phyloP scores from a whole-genome alignment of 23 tunicate genomes.

The Diplosoma virens region DNA sequence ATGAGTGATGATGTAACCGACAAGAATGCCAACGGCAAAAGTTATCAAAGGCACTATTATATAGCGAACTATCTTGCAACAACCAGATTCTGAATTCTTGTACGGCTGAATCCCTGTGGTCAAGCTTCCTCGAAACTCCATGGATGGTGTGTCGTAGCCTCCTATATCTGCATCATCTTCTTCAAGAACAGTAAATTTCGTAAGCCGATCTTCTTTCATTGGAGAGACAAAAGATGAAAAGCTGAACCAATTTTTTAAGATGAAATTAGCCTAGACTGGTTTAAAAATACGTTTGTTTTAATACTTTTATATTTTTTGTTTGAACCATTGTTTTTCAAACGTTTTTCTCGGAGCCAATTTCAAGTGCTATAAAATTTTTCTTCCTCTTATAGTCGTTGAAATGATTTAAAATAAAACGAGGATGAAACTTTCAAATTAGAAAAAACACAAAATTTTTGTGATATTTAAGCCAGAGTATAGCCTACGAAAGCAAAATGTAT shows the following conservation, averaged over 20 bases:
- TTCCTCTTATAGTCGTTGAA: no score
- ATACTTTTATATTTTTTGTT: no score
- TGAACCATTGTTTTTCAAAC: no score
- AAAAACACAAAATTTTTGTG: no score
- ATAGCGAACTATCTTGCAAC: conserved; percentile 11
- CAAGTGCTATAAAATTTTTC: no score
- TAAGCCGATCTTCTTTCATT: not conserved
- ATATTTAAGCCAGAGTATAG: no score
- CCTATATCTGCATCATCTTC: conserved; percentile 38
- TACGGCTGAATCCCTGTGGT: conserved; percentile 19
- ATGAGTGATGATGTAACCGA: conserved; percentile 3
- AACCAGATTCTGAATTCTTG: not conserved
- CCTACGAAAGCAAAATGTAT: no score
- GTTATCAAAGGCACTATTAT: not conserved
- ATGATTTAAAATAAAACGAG: no score
- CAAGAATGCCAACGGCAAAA: conserved; percentile 8
- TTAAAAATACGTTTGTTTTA: no score
- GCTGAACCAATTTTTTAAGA: not conserved
- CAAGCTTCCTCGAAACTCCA: conserved; percentile 37
- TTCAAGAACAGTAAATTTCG: conserved; percentile 9
- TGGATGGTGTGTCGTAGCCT: conserved; percentile 27
- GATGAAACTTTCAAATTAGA: no score
- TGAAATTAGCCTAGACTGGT: no score
- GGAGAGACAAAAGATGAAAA: not conserved
- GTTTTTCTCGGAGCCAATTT: no score